Evolutionary conservation across 1,140 invertebrate species (phyloP).

Genomic region (Ceratina calcarata): DNA sequence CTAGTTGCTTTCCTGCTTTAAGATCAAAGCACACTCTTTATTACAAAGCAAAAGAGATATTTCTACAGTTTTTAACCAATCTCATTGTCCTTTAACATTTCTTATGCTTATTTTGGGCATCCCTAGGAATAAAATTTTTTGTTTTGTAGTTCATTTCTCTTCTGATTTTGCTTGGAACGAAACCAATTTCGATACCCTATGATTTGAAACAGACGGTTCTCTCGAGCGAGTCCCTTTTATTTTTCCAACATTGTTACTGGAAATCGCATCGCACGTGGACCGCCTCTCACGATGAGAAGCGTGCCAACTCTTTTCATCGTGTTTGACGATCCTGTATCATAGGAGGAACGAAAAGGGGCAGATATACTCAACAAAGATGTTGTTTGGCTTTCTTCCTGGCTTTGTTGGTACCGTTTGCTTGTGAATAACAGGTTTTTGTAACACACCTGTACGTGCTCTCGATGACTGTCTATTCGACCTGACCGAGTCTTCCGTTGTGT

Average conservation of each 20-base stretch:
- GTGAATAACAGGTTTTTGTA: slow-evolving; percentile 30
- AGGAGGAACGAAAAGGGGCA: neutral
- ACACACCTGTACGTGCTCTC: slow-evolving; percentile 24
- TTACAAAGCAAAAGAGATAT: neutral
- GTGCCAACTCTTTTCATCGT: slow-evolving; percentile 10
- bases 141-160: neutral
- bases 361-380: neutral
- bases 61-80: neutral
- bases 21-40: neutral
- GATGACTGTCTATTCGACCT: slow-evolving; percentile 7
- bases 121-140: neutral
- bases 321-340: slow-evolving; percentile 25
- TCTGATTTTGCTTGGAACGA: neutral
- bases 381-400: slow-evolving; percentile 12
- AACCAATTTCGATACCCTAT: slow-evolving; percentile 8
- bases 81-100: neutral
- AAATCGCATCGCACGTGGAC: slow-evolving; percentile 41
- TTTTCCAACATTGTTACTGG: slow-evolving; percentile 17
- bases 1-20: neutral
- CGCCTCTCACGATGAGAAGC: slow-evolving; percentile 18
- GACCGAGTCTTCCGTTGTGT: no score
- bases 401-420: slow-evolving; percentile 12
- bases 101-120: neutral
- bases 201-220: slow-evolving; percentile 16
- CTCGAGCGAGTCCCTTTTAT: slow-evolving; percentile 20